Percentiles rank a stretch among this genome's conserved stretches.
Evolutionary conservation across 2,888 invertebrate genomes (phyloP).

Genomic region (Suillia variegata): DNA sequence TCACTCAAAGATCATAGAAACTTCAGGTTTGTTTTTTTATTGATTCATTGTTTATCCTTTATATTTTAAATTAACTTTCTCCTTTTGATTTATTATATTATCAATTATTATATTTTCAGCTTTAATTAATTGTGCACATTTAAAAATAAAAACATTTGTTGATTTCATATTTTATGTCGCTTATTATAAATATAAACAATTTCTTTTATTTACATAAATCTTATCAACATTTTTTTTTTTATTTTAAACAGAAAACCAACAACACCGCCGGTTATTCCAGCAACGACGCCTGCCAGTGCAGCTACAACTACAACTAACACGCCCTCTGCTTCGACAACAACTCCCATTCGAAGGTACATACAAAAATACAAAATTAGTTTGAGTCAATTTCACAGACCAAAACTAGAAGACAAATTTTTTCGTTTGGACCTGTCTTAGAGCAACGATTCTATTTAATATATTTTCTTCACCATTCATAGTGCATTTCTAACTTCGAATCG

Average conservation of each 20-base stretch:
- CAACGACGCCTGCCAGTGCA: conserved; percentile 37
- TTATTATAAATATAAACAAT: conserved; percentile 16
- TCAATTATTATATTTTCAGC: too few species aligned
- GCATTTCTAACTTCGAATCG: too few species aligned
- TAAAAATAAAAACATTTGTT: conserved; percentile 13
- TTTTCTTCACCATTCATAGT: too few species aligned
- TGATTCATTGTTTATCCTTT: conserved; percentile 19
- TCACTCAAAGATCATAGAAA: conserved; percentile 65
- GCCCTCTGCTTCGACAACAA: conserved; percentile 48
- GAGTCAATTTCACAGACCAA: background rate
- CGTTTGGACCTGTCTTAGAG: too few species aligned
- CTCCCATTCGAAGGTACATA: conserved; percentile 64
- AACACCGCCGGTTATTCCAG: conserved; percentile 53
- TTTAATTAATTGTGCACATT: too few species aligned
- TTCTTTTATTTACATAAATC: conserved; percentile 10
- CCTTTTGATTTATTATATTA: conserved; percentile 5
- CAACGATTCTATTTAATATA: background rate
- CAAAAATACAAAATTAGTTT: too few species aligned
- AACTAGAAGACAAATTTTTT: background rate
- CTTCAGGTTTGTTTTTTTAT: conserved; percentile 60
- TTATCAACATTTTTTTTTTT: conserved; percentile 7
- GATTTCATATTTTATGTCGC: conserved; percentile 14
- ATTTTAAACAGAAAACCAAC: conserved; percentile 47
- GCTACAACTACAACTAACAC: conserved; percentile 37
- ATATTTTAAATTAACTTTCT: conserved; percentile 17